Conservation (phyloP, 1,140 invertebrate genomes). For the Tetramorium parvispinum region DNA sequence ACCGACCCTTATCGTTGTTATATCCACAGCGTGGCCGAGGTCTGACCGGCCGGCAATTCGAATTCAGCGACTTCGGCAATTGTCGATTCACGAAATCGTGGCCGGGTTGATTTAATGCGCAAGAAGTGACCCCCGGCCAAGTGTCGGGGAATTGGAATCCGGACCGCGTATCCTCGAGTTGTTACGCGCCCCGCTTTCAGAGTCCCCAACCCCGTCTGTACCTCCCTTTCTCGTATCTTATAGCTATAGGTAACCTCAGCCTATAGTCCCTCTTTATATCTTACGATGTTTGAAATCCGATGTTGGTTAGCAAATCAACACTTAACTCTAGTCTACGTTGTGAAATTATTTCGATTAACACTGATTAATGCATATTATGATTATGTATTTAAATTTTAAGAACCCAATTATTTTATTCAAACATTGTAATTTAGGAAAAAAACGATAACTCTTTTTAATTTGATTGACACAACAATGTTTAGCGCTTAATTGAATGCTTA, state of each 20-base stretch:
- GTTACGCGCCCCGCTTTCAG: neutral
- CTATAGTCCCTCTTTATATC: neutral
- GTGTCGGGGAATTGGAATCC: constrained; percentile 41
- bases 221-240: neutral
- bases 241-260: neutral
- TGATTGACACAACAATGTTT: neutral
- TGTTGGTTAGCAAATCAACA: neutral
- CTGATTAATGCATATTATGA: neutral
- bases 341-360: neutral
- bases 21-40: constrained; percentile 32
- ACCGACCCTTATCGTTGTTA: constrained; percentile 71
- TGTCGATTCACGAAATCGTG: constrained; percentile 41
- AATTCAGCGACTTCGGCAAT: constrained; percentile 49
- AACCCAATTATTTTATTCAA: neutral
- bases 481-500: neutral
- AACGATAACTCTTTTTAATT: neutral
- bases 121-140: constrained; percentile 18
- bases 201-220: neutral
- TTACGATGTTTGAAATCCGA: neutral
- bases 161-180: neutral
- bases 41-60: constrained; percentile 35
- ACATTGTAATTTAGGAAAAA: neutral
- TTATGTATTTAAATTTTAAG: neutral
- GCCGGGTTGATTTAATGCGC: constrained; percentile 33
- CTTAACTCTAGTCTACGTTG: neutral